Percentiles rank a stretch among this genome's conserved stretches.
These are phyloP conservation scores for Chelonus formosanus DNA, from an alignment of 2,888 invertebrate species.

Conservation along the genomic window DNA sequence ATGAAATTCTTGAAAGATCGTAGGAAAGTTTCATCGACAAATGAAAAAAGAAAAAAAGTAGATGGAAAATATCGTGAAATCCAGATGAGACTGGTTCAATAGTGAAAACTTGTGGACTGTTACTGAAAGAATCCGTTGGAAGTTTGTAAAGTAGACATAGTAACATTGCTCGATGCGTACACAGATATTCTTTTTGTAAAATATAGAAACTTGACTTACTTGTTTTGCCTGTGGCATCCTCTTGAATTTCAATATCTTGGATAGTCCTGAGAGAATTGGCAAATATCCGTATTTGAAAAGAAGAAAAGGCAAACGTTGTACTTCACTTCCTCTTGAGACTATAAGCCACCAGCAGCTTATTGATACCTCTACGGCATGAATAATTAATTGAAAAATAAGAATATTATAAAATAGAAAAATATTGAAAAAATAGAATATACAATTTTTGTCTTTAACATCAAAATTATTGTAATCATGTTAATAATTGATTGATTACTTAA, in stretches of 20 bases:
- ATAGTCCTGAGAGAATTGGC: slow-evolving; percentile 42
- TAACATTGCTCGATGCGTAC: slow-evolving; percentile 28
- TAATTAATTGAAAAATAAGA: slow-evolving; percentile 11
- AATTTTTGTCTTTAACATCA: neutral
- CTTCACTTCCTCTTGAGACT: slow-evolving; percentile 21
- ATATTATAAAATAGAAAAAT: neutral
- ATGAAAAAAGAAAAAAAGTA: slow-evolving; percentile 35
- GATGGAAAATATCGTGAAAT: slow-evolving; percentile 9
- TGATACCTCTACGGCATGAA: slow-evolving; percentile 29
- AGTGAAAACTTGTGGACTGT: slow-evolving; percentile 2
- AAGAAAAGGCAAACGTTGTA: slow-evolving; percentile 17
- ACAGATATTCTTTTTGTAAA: slow-evolving; percentile 27
- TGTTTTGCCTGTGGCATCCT: slow-evolving; percentile 33
- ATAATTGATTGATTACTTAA: too few relatives aligned
- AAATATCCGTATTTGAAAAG: slow-evolving; percentile 19
- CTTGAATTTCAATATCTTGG: slow-evolving; percentile 46
- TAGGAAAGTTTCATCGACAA: neutral
- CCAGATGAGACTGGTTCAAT: slow-evolving; percentile 14
- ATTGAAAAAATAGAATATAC: slow-evolving; percentile 1
- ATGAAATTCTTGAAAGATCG: neutral
- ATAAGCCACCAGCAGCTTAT: slow-evolving; percentile 21
- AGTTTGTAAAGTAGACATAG: slow-evolving; percentile 21
- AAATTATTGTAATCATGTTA: too few relatives aligned
- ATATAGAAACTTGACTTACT: slow-evolving; percentile 21
- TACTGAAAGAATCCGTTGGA: slow-evolving; percentile 9